Evolutionary conservation across 37 sponge, comb jelly and placozoan species (phyloP).

Genomic region (Cladorhizidae sp.): DNA sequence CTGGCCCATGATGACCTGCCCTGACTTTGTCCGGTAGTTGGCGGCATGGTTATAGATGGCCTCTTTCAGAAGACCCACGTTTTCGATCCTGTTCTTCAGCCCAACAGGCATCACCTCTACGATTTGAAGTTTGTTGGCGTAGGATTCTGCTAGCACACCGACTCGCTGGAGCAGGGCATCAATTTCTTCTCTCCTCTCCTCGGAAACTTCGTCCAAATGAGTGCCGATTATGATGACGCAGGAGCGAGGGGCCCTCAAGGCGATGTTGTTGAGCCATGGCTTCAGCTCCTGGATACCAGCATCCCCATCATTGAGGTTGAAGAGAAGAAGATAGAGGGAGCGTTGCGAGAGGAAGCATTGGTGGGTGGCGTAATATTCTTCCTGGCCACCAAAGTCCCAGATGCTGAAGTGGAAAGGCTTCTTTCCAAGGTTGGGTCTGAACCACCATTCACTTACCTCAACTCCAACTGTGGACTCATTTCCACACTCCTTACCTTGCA

Average conservation of each 20-base stretch:
- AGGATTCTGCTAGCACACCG: constrained; percentile 30
- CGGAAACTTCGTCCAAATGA: constrained; percentile 76
- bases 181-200: constrained; percentile 42
- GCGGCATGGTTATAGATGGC: constrained; percentile 86
- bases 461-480: constrained; percentile 95
- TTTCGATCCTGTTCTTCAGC: constrained; percentile 55
- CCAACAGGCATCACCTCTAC: constrained; percentile 63
- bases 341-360: constrained; percentile 94
- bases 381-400: constrained; percentile 97
- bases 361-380: constrained; percentile 96
- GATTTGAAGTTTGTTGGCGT: constrained; percentile 58
- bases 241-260: constrained; percentile 80
- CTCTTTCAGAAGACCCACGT: constrained; percentile 72
- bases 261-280: constrained; percentile 92
- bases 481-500: constrained; percentile 73
- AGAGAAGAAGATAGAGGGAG: constrained; percentile 90
- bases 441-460: constrained; percentile 87
- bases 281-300: constrained; percentile 82
- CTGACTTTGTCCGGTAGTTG: constrained; percentile 38
- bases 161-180: constrained; percentile 51
- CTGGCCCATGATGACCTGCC: constrained; percentile 76
- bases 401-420: constrained; percentile 79
- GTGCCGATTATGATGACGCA: constrained; percentile 89
- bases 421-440: constrained; percentile 45
- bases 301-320: constrained; percentile 74